Evolutionary conservation across 2,113 vertebrate genomes (phyloP), one percentile per base, ranked within the genome.

Genomic region (Heloderma charlesbogerti): DNA sequence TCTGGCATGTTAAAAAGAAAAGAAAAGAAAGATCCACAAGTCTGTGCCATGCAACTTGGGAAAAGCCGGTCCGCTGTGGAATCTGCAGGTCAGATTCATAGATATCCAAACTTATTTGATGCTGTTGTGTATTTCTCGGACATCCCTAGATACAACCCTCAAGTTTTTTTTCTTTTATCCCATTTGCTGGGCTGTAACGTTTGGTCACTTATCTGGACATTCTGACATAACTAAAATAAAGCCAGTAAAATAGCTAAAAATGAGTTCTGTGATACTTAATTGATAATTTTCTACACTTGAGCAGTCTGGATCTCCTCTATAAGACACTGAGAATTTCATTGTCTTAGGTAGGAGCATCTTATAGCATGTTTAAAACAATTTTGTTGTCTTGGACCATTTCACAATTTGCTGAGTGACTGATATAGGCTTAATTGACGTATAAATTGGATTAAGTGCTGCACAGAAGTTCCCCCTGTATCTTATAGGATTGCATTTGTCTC

Each of bases 371-470:
- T 51, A 54, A 90, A 90, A 90, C n/a, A 67, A 72, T 85, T 90
- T 86, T 66, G 71, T 90, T 74, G 79, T 34, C 29, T 71, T 25
- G 7, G 34, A 29, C 54, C 67, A 27, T 79, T n/a, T 71, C 22
- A 86, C 84, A 86, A 67, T 86, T 86, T 86, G 45, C 89, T 90
- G n/a, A 86, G 89, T 80, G 63, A 54, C 60, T 90, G 18, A 43
- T 86, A 86, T 80, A 86, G 89, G 66, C 27, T 57, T 90, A 75
- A 71, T 72, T 90, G 89, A 86, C 60, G 57, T 86, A 80, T 69
- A 86, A 90, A 90, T 79, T 90, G 84, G 89, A 90, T 90, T 86
- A 90, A 86, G n/a, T 22, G 25, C 74, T 80, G 45, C 84, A 86
- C 67, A 86, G 54, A 86, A 66, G 48, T 86, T 86, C 75, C 74